These are phyloP conservation scores for Schizaphis graminum DNA, from an alignment of 2,888 invertebrate genomes.

Conservation along the genomic window DNA sequence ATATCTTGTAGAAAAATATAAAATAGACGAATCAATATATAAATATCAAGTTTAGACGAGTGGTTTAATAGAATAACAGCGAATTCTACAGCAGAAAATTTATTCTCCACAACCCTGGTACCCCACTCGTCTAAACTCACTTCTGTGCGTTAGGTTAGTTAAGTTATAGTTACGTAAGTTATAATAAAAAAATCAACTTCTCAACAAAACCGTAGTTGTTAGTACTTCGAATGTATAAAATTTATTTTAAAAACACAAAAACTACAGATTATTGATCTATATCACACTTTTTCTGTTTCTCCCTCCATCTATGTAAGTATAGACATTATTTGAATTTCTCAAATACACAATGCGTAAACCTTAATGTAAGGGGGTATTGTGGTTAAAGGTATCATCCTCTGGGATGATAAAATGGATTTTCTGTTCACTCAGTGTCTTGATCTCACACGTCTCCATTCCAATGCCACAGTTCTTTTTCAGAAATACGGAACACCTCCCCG, in stretches of 20 bases:
- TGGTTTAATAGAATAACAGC: background rate
- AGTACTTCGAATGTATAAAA: background rate
- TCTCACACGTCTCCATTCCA: background rate
- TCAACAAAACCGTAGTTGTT: background rate
- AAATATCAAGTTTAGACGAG: background rate
- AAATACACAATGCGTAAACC: background rate
- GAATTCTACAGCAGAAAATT: background rate
- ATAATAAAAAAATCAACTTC: background rate
- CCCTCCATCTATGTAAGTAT: background rate
- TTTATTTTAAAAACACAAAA: background rate
- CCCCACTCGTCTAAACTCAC: background rate
- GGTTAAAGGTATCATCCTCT: background rate
- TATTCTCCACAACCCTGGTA: background rate
- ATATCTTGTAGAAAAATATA: background rate
- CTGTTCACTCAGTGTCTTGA: background rate
- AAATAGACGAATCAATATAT: background rate
- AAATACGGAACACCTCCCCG: background rate
- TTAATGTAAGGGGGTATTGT: background rate
- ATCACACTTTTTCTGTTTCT: background rate
- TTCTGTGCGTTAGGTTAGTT: too few species aligned
- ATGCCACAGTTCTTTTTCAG: constrained; percentile 11
- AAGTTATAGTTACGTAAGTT: too few species aligned
- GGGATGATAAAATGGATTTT: background rate
- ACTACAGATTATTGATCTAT: background rate
- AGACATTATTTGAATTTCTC: background rate